Evolutionary conservation across 2,888 invertebrate species (phyloP).

Genomic region (Chrysopilus asiliformis): DNA sequence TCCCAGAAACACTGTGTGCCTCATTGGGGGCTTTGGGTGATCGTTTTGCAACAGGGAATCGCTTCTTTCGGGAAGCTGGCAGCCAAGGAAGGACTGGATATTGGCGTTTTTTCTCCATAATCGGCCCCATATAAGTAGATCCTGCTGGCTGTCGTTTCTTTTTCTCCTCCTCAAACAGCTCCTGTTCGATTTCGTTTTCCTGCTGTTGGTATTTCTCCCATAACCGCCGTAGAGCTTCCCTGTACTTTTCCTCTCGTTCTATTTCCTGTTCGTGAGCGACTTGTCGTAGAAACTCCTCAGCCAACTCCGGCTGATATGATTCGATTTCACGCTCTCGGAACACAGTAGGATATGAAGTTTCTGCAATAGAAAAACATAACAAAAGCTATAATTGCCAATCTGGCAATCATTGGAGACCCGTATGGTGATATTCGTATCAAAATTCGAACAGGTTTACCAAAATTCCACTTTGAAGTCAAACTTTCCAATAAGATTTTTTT

Average conservation of each 20-base stretch:
- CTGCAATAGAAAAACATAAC: no score
- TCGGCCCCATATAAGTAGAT: constrained; percentile 17
- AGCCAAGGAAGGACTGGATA: constrained; percentile 35
- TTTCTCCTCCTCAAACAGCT: constrained; percentile 29
- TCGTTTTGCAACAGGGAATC: constrained; percentile 53
- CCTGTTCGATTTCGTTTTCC: constrained; percentile 28
- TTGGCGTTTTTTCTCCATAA: constrained; percentile 31
- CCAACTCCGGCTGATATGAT: constrained; percentile 23
- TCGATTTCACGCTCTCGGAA: constrained; percentile 30
- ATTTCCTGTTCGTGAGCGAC: constrained; percentile 32
- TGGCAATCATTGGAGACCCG: no score
- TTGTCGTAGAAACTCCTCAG: constrained; percentile 32
- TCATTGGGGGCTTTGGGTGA: constrained; percentile 37
- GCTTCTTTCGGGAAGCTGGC: constrained; percentile 38
- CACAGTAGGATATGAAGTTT: constrained; percentile 21
- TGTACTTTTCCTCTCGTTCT: constrained; percentile 30
- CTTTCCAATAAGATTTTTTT: no score
- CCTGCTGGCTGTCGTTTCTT: constrained; percentile 17
- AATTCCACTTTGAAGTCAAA: no score
- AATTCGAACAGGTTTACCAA: no score
- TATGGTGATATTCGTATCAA: no score
- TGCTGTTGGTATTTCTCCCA: constrained; percentile 34
- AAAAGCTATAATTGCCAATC: no score
- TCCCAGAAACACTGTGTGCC: constrained; percentile 35
- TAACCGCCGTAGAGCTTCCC: constrained; percentile 28